phyloP scores from a whole-genome alignment of 2,113 vertebrate genomes.

The Ailuropoda melanoleuca region DNA sequence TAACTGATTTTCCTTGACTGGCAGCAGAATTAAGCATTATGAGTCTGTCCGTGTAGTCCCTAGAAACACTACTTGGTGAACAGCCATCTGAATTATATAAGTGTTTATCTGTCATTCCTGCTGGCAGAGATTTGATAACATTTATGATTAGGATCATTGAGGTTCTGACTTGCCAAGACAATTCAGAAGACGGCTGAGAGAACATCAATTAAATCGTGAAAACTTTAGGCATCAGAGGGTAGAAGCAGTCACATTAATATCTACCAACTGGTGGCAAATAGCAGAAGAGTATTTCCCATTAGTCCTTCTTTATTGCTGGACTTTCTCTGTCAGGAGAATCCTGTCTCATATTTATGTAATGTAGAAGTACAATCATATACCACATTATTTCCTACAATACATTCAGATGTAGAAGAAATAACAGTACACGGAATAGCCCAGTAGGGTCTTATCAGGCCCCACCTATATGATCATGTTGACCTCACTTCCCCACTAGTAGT shows the following conservation, averaged over 20 bases:
- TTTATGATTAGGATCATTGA: neutral
- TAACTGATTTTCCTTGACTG: neutral
- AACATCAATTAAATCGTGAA: neutral
- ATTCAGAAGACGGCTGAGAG: neutral
- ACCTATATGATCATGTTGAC: neutral
- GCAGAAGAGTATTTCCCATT: neutral
- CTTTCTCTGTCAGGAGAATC: neutral
- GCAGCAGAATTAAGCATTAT: neutral
- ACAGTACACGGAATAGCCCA: neutral
- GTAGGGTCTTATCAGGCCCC: neutral
- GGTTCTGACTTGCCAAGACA: neutral
- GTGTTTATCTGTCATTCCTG: neutral
- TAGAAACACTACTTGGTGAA: neutral
- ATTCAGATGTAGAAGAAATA: neutral
- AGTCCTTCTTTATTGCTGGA: neutral
- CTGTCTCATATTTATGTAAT: neutral
- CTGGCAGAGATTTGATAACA: neutral
- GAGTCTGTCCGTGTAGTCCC: neutral
- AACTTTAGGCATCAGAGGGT: neutral
- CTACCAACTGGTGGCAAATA: neutral
- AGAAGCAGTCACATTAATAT: neutral
- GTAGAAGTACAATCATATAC: neutral
- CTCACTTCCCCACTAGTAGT: neutral
- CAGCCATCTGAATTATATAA: neutral
- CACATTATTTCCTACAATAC: neutral